These are phyloP conservation scores for Apogon hyalosoma DNA, from an alignment of 2,797 vertebrate genomes.

Conservation along the genomic window DNA sequence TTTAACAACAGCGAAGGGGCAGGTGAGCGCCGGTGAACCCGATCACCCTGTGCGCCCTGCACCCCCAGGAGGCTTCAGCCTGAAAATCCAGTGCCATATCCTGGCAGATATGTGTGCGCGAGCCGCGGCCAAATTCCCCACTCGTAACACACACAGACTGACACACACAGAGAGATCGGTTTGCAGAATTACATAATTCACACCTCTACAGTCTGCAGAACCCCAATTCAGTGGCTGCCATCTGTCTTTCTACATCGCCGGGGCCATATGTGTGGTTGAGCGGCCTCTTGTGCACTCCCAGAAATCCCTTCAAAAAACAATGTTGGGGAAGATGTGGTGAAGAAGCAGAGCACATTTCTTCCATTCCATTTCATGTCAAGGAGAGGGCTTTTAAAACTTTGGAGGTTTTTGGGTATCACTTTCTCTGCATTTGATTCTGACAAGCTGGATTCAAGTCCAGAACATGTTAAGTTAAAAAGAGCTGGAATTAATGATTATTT, in stretches of 20 bases:
- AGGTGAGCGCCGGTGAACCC: constrained; percentile 57
- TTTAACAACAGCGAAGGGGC: constrained; percentile 21
- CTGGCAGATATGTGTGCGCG: constrained; percentile 58
- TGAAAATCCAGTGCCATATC: constrained; percentile 48
- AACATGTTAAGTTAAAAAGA: not conserved
- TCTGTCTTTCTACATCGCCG: constrained; percentile 49
- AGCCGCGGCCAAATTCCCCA: constrained; percentile 31
- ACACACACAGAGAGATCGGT: constrained; percentile 28
- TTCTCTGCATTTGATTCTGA: constrained; percentile 6
- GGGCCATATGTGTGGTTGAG: constrained; percentile 41
- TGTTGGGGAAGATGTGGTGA: constrained; percentile 45
- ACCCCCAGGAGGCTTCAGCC: constrained; percentile 65
- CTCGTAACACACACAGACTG: constrained; percentile 12
- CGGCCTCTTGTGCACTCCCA: constrained; percentile 34
- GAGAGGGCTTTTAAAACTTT: constrained; percentile 23
- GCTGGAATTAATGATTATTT: no score
- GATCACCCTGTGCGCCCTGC: constrained; percentile 74
- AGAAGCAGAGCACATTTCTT: constrained; percentile 40
- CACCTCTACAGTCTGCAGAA: constrained; percentile 54
- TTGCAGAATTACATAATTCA: constrained; percentile 67
- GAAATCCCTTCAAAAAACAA: constrained; percentile 58
- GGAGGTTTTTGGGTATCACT: not conserved
- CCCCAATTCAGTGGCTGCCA: constrained; percentile 44
- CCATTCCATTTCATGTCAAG: constrained; percentile 43
- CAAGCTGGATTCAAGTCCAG: not conserved